These are phyloP conservation scores for Muraenolepis orangiensis DNA, from an alignment of 2,797 vertebrate species.

Conservation along the genomic window DNA sequence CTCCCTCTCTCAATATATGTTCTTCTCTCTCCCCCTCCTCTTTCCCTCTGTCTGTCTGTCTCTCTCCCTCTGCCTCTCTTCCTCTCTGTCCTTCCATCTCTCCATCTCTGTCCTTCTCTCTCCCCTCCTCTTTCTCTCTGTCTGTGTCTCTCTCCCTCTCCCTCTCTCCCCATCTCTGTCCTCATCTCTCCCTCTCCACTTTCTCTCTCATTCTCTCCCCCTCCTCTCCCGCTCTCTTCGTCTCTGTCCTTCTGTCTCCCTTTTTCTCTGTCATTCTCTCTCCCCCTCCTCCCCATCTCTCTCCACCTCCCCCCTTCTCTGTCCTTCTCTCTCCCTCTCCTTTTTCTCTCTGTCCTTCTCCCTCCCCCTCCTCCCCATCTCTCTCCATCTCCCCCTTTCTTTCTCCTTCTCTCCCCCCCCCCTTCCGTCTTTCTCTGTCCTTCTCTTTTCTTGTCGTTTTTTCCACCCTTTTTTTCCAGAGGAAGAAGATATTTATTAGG, in stretches of 20 bases:
- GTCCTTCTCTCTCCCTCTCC: neutral
- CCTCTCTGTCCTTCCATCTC: too few species aligned
- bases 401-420: conserved; percentile 51
- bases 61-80: too few species aligned
- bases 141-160: too few species aligned
- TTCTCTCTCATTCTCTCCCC: neutral
- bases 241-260: neutral
- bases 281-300: neutral
- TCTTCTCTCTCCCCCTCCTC: neutral
- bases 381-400: neutral
- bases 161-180: too few species aligned
- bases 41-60: neutral
- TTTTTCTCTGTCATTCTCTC: neutral
- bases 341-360: neutral
- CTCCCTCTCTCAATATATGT: neutral
- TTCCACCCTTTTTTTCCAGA: conserved; percentile 64
- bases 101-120: too few species aligned
- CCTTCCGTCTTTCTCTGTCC: conserved; percentile 43
- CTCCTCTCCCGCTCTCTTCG: neutral
- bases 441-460: conserved; percentile 19
- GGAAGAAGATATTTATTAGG: conserved; percentile 74
- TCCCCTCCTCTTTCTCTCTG: too few species aligned
- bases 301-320: neutral
- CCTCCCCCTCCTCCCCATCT: neutral
- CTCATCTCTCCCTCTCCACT: too few species aligned